These are phyloP conservation scores for Lapara coniferarum DNA, from an alignment of 2,888 invertebrate genomes.

Conservation along the genomic window DNA sequence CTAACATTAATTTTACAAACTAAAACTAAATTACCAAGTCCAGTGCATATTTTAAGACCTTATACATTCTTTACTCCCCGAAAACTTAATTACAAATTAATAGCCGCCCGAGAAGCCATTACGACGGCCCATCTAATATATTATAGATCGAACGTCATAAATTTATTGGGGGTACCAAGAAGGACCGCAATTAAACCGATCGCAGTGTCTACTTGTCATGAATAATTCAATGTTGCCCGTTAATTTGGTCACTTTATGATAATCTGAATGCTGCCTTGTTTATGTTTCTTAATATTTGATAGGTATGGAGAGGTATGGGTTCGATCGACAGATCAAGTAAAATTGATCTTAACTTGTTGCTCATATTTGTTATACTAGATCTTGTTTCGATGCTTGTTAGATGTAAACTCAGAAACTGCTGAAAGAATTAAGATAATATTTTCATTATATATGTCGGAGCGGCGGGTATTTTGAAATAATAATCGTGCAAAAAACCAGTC, in stretches of 20 bases:
- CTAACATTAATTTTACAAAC: neutral
- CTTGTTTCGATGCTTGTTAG: no score
- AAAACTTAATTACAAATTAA: conserved; percentile 23
- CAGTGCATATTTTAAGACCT: conserved; percentile 2
- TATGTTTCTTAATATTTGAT: neutral
- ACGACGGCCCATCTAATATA: conserved; percentile 24
- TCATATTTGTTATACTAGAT: no score
- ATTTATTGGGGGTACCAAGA: conserved; percentile 23
- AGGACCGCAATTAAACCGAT: conserved; percentile 24
- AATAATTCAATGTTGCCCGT: conserved; percentile 16
- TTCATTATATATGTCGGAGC: no score
- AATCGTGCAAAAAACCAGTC: no score
- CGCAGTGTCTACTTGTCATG: conserved; percentile 14
- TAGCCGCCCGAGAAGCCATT: conserved; percentile 22
- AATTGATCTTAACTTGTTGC: no score
- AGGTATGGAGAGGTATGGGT: no score
- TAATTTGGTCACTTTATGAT: conserved; percentile 21
- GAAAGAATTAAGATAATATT: no score
- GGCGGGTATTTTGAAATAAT: no score
- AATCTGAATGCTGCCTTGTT: conserved; percentile 6
- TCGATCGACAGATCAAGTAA: no score
- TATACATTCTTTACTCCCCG: conserved; percentile 17
- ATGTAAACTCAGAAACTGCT: no score
- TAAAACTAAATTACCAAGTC: neutral
- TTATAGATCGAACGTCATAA: conserved; percentile 28